These are phyloP conservation scores for Orthonychiurus folsomi DNA, from an alignment of 2,888 invertebrate species.

Conservation along the genomic window DNA sequence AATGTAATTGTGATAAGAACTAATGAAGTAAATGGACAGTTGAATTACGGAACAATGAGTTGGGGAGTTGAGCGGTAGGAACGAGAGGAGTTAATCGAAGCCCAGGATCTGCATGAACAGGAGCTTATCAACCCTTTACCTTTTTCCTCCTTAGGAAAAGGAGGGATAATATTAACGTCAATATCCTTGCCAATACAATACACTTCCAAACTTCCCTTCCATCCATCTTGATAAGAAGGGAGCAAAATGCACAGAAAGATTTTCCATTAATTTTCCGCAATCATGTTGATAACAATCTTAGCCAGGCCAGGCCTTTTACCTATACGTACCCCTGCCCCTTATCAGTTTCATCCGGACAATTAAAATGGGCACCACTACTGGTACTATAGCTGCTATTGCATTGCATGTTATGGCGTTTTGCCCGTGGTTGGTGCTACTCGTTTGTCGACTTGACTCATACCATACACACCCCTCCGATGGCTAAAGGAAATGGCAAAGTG, in stretches of 20 bases:
- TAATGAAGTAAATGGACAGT: slow-evolving; percentile 40
- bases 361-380: slow-evolving; percentile 33
- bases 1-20: slow-evolving; percentile 13
- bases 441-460: too few species aligned
- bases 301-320: too few species aligned
- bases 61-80: slow-evolving; percentile 17
- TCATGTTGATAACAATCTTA: slow-evolving; percentile 37
- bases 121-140: slow-evolving; percentile 33
- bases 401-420: not conserved
- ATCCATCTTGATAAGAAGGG: slow-evolving; percentile 26
- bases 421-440: too few species aligned
- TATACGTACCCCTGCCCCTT: slow-evolving; percentile 21
- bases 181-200: slow-evolving; percentile 7
- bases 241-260: slow-evolving; percentile 23
- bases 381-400: slow-evolving; percentile 10
- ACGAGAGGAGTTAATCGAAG: slow-evolving; percentile 22
- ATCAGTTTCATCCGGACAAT: slow-evolving; percentile 38
- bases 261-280: slow-evolving; percentile 40
- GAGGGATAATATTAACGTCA: not conserved
- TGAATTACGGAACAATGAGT: slow-evolving; percentile 40
- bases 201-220: slow-evolving; percentile 39
- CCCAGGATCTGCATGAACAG: slow-evolving; percentile 39
- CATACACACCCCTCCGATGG: too few species aligned
- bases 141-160: not conserved
- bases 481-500: too few species aligned